phyloP scores from a whole-genome alignment of 1,140 invertebrate genomes.

The Aphelinus certus region DNA sequence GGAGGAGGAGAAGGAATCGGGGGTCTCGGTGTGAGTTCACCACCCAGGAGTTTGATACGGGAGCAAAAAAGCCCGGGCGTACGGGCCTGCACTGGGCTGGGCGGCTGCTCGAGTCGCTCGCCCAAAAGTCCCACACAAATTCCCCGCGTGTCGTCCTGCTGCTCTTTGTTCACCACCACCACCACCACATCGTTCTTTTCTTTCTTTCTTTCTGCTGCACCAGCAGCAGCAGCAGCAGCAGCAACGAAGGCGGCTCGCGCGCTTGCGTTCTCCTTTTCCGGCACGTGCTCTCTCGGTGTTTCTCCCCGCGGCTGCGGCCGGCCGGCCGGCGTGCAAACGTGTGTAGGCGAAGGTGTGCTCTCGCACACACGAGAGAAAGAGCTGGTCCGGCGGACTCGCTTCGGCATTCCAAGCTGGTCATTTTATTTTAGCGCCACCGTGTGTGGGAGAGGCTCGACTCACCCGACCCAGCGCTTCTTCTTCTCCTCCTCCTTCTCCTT shows the following conservation, averaged over 20 bases:
- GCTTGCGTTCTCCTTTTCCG: slow-evolving; percentile 33
- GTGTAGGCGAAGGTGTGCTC: not conserved
- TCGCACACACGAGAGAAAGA: not conserved
- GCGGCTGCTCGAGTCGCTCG: not conserved
- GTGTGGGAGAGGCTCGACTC: slow-evolving; percentile 34
- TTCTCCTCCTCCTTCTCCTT: not conserved
- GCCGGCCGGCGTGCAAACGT: not conserved
- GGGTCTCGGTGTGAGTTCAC: too few species aligned
- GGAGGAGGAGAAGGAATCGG: too few species aligned
- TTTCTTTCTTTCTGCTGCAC: not conserved
- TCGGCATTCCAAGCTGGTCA: slow-evolving; percentile 58
- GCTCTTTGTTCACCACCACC: not conserved
- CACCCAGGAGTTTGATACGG: too few species aligned
- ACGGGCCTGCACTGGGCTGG: too few species aligned
- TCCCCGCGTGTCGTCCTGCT: not conserved
- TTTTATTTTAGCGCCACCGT: slow-evolving; percentile 62
- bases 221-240: not conserved
- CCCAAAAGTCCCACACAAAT: slow-evolving; percentile 9
- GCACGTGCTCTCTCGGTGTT: slow-evolving; percentile 37
- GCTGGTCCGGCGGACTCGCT: slow-evolving; percentile 44
- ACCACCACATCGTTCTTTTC: not conserved
- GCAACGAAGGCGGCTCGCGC: too few species aligned
- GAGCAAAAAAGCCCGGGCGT: too few species aligned
- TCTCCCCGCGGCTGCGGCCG: not conserved
- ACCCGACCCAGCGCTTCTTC: slow-evolving; percentile 32